A percentile compares a stretch with the other conserved stretches of the same genome.
Evolutionary conservation across 2,888 invertebrate genomes (phyloP).

Genomic region (Cerceris ruficornis): DNA sequence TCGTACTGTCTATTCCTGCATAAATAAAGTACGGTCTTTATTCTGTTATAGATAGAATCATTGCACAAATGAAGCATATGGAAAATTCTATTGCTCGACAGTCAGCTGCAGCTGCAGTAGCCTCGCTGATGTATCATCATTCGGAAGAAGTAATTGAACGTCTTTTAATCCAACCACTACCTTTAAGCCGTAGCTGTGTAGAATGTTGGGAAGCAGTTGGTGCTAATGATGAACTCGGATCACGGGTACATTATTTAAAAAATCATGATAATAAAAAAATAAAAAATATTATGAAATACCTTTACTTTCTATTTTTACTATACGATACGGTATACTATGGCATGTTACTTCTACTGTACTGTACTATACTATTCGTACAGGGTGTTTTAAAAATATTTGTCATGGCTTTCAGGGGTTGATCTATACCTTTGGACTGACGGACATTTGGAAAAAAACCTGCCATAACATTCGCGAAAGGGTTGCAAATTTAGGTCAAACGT

Average conservation of each 20-base stretch:
- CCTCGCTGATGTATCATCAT: constrained; percentile 71
- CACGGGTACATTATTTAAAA: constrained; percentile 58
- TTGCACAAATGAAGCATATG: constrained; percentile 76
- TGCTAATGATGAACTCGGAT: constrained; percentile 66
- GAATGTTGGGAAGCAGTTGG: constrained; percentile 78
- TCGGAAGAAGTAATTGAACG: constrained; percentile 73
- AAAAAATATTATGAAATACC: neutral
- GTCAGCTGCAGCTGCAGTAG: constrained; percentile 71
- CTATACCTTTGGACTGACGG: too few species aligned
- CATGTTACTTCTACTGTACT: neutral
- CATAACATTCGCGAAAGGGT: too few species aligned
- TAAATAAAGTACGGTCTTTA: neutral
- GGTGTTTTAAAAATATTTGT: too few species aligned
- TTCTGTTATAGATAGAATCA: constrained; percentile 69
- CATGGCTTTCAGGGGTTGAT: too few species aligned
- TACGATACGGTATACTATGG: neutral
- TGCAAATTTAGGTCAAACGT: too few species aligned
- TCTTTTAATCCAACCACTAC: constrained; percentile 74
- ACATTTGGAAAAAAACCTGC: too few species aligned
- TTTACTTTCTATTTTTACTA: neutral
- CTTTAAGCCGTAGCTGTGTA: constrained; percentile 73
- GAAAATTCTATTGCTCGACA: constrained; percentile 73
- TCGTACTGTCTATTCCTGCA: too few species aligned
- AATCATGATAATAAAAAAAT: constrained; percentile 2
- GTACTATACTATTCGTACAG: neutral